phyloP scores from a whole-genome alignment of 2,888 invertebrate species.

The Pammene fasciana region DNA sequence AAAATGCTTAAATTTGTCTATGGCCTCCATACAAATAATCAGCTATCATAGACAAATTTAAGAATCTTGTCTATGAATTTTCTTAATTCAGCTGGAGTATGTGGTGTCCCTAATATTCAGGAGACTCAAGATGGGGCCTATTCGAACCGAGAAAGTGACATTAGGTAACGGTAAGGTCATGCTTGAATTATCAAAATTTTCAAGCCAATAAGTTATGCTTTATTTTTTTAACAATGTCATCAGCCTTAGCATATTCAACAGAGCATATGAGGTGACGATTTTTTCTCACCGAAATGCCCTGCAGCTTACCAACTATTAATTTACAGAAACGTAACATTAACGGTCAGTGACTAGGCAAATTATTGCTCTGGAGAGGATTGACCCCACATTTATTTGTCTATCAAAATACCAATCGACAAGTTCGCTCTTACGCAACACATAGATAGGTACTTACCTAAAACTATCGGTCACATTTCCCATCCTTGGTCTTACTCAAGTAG shows the following conservation, averaged over 20 bases:
- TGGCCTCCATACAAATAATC: too few species aligned
- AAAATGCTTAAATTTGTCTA: too few species aligned
- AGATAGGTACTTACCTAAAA: slow-evolving; percentile 23
- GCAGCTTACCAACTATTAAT: background rate
- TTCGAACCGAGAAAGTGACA: background rate
- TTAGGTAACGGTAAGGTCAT: background rate
- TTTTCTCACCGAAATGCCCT: background rate
- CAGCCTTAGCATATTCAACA: too few species aligned
- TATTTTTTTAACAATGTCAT: too few species aligned
- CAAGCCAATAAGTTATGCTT: too few species aligned
- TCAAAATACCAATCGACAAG: slow-evolving; percentile 25
- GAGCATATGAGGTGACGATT: too few species aligned
- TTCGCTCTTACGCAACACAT: slow-evolving; percentile 16
- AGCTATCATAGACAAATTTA: too few species aligned
- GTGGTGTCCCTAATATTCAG: too few species aligned
- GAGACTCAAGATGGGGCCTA: background rate
- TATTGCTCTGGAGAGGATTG: slow-evolving; percentile 27
- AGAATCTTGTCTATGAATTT: too few species aligned
- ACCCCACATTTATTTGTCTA: background rate
- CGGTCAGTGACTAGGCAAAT: slow-evolving; percentile 24
- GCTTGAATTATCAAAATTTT: too few species aligned
- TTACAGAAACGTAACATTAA: slow-evolving; percentile 18
- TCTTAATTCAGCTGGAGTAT: too few species aligned
- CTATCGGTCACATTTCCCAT: slow-evolving; percentile 18
- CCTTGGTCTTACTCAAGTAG: background rate